Percentiles rank a stretch among this genome's conserved stretches.
Conservation (phyloP, 2,797 vertebrate species). For the Menidia menidia region DNA sequence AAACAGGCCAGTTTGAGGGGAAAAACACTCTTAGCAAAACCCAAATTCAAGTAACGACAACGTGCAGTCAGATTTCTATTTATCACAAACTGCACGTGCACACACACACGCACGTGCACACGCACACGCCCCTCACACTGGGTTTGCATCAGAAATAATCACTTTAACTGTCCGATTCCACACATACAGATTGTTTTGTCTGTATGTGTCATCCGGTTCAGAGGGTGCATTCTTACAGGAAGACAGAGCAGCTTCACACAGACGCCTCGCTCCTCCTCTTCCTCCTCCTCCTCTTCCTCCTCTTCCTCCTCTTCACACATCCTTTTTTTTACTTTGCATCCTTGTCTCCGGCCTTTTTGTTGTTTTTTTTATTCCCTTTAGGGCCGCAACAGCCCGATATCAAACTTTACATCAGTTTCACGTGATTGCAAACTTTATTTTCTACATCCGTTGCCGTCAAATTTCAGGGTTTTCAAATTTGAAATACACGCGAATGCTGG, state of each 20-base stretch:
- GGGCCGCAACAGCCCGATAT: constrained; percentile 17
- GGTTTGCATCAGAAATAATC: constrained; percentile 38
- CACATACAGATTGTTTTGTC: constrained; percentile 74
- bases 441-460: neutral
- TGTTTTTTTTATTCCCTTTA: constrained; percentile 11
- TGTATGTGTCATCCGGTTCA: constrained; percentile 75
- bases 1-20: neutral
- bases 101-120: no score
- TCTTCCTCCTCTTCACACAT: constrained; percentile 22
- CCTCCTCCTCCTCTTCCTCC: no score
- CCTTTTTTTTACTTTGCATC: constrained; percentile 22
- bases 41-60: neutral
- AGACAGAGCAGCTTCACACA: constrained; percentile 64
- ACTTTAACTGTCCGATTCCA: constrained; percentile 51
- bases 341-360: constrained; percentile 14
- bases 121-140: constrained; percentile 9
- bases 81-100: neutral
- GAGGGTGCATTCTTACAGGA: constrained; percentile 71
- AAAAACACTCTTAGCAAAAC: neutral
- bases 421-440: constrained; percentile 9
- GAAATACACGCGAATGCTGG: neutral
- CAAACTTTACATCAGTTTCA: constrained; percentile 17
- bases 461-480: neutral
- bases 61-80: neutral
- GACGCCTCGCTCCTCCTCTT: constrained; percentile 15